A percentile compares a stretch with the other conserved stretches of the same genome.
phyloP scores from a whole-genome alignment of 2,888 invertebrate genomes.

The Pemphredon lugubris region DNA sequence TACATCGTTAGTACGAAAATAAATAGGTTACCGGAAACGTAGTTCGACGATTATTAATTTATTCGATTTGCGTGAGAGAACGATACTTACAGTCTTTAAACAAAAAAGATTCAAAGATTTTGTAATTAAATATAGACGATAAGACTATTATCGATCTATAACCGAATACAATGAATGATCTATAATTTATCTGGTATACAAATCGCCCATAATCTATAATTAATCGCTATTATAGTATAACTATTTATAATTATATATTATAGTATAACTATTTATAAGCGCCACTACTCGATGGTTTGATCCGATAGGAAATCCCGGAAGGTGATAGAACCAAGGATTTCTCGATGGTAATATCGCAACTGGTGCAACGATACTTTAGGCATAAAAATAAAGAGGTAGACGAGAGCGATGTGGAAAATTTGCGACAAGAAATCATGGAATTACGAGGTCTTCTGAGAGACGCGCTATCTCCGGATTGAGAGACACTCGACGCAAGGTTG shows the following conservation, averaged over 20 bases:
- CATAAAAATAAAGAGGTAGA: conserved; percentile 79
- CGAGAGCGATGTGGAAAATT: conserved; percentile 80
- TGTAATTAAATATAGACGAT: too few species aligned
- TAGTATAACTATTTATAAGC: too few species aligned
- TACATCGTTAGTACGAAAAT: conserved; percentile 73
- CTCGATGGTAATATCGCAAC: conserved; percentile 83
- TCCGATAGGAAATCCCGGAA: conserved; percentile 79
- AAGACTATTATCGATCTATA: too few species aligned
- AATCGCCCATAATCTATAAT: too few species aligned
- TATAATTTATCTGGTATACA: too few species aligned
- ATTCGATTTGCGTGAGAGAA: neutral
- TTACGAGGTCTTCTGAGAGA: conserved; percentile 67
- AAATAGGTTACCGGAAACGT: neutral
- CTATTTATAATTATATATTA: too few species aligned
- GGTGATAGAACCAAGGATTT: conserved; percentile 81
- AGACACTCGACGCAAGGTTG: neutral
- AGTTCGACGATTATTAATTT: neutral
- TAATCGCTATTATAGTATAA: too few species aligned
- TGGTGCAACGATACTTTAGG: conserved; percentile 85
- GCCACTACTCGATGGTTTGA: too few species aligned
- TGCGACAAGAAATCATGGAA: conserved; percentile 82
- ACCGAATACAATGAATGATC: too few species aligned
- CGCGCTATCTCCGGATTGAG: conserved; percentile 65
- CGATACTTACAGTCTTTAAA: too few species aligned
- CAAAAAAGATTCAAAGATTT: too few species aligned